Base-by-base conservation (phyloP, 1,140 invertebrate species). In the Caerostris darwini region DNA sequence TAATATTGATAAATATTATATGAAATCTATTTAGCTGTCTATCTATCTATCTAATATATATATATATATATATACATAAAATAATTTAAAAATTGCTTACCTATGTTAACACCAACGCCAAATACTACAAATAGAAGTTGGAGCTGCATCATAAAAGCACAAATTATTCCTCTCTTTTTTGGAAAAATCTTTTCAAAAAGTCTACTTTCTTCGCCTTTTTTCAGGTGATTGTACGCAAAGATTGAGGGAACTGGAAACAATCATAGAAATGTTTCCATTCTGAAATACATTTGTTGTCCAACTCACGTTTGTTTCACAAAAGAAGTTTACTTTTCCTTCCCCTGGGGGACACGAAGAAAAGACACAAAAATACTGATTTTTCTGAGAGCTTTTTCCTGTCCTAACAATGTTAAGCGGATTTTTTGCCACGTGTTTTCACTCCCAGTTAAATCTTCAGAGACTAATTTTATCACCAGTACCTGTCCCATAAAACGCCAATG, bases 341-440 rank as follows among this genome's bases (percentile, higher is more conserved):
- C 57, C 50, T n/a, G 71, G 71, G 57, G 53, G 61, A 91, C 69
- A 61, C 5, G 54, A 57, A 19, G n/a, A 91, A 59, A 82, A 81
- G 90, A 91, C 90, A 81, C 90, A 91, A 57, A 59, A 59, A 82
- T 53, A 61, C 56, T 91, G 90, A 91, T 91, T 91, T 91, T 91
- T 91, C 56, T 91, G 59, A 91, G 77, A 91, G 90, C 90, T 82
- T 91, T 91, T 83, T 91, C 90, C 58, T 91, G 54, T 82, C 64
- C 71, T 91, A 82, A 91, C 77, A 90, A 34, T 34, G 19, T 88
- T 53, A 88, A 88, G 34, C 5, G 10, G 53, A 57, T 83, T 83
- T 83, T 83, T 83, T 57, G 0, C n/a, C n/a, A 57, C 82, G 14
- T 83, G 82, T 83, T 83, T 83, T 83, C 8, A 58, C 82, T 77